Evolutionary conservation across 2,888 invertebrate species (phyloP), one percentile per base, ranked within the genome.

Genomic region (Ornithoptera alexandrae): DNA sequence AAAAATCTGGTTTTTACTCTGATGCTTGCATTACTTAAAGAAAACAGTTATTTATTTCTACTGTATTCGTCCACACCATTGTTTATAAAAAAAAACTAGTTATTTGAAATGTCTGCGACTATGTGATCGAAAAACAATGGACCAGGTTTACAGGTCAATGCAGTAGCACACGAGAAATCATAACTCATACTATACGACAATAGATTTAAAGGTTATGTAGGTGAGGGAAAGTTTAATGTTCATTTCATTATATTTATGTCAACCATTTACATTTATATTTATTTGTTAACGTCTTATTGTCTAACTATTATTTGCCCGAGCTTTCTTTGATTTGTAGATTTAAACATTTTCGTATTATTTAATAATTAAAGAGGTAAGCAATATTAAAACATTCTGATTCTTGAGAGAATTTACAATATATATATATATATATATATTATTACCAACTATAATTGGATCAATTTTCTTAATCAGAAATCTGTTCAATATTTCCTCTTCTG

Each of bases 151-250:
- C 74, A 74, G 82, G 80, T 80, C 81, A 79, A 76, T 72, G 75
- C 74, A 73, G 71, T 76, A 63, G 76, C 73, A 75, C 76, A 76
- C 74, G 76, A 76, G 79, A 77, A 79, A 78, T 79, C 73, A 78
- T 71, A 75, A 75, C 75, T 73, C 76, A 76, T 78, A 77, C 67
- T 68, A 58, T 77, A 78, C 78, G 76, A 75, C 75, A 75, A 72
- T 75, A 72, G 72, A 78, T 78, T 76, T 77, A 78, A 81, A 82
- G 81, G 83, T 79, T 81, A 88, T 84, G 84, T 89, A 74, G 87
- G 86, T 73, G 73, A 84, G 77, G 80, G 89, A 90, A 89, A 90
- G 75, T 79, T 74, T 72, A 78, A 79, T 80, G 69, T 12, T 46
- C 77, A 78, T 73, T 74, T 78, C 77, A 80, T 80, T 76, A 79